Conservation (phyloP, 1,140 invertebrate genomes). For the Drosophila takahashii region DNA sequence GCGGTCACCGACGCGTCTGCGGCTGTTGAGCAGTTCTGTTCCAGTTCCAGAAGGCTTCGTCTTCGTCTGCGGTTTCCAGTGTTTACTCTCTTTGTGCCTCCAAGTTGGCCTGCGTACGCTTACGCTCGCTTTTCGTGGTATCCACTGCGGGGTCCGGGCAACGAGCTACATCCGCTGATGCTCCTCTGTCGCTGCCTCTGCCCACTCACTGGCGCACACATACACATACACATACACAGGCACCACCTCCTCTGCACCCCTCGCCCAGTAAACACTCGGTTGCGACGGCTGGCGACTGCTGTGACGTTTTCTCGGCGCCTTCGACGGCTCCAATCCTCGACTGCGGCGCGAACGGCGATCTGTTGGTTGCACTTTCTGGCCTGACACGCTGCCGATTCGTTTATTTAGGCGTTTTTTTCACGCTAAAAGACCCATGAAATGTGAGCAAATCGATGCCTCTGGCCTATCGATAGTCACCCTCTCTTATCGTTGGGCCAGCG, state of each 20-base stretch:
- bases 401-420: constrained; percentile 77
- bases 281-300: constrained; percentile 29
- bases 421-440: constrained; percentile 76
- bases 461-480: constrained; percentile 60
- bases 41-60: constrained; percentile 31
- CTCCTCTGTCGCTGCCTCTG: constrained; percentile 63
- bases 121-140: constrained; percentile 49
- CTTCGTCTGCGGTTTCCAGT: constrained; percentile 44
- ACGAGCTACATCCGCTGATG: constrained; percentile 57
- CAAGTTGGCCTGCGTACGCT: constrained; percentile 16
- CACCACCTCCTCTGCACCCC: constrained; percentile 45
- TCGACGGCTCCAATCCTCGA: constrained; percentile 17
- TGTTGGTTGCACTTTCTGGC: constrained; percentile 56
- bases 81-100: constrained; percentile 46
- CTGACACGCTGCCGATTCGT: constrained; percentile 41
- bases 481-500: constrained; percentile 27
- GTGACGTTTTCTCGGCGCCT: constrained; percentile 16
- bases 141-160: constrained; percentile 32
- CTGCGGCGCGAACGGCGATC: constrained; percentile 21
- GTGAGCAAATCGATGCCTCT: constrained; percentile 76
- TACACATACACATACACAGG: constrained; percentile 48
- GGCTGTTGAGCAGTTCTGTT: constrained; percentile 39
- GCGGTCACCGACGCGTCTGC: constrained; percentile 68
- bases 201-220: constrained; percentile 61
- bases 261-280: constrained; percentile 67